Evolutionary conservation across 2,888 invertebrate species (phyloP).

Genomic region (Hyposoter didymator): DNA sequence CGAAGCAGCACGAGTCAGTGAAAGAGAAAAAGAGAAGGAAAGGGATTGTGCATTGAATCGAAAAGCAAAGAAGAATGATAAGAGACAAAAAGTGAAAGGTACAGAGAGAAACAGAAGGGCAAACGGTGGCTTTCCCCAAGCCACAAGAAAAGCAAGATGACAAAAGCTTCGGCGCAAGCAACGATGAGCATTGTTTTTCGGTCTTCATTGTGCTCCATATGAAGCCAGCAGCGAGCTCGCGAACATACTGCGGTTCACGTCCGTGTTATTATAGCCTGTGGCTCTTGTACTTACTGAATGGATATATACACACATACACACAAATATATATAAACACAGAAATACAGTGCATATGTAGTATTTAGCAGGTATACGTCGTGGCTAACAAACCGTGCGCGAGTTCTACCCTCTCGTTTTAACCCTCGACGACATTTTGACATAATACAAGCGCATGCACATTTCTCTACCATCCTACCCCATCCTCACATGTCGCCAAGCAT

Average conservation of each 20-base stretch:
- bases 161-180: conserved; percentile 70
- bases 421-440: conserved; percentile 47
- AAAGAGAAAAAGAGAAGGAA: conserved; percentile 11
- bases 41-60: conserved; percentile 14
- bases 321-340: conserved; percentile 2
- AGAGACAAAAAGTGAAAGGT: conserved; percentile 41
- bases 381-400: conserved; percentile 30
- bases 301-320: conserved; percentile 19
- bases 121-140: conserved; percentile 67
- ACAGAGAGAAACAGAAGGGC: conserved; percentile 29
- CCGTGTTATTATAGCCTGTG: conserved; percentile 57
- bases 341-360: conserved; percentile 32
- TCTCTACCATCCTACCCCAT: conserved; percentile 8
- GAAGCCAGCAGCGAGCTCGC: conserved; percentile 56
- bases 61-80: conserved; percentile 61
- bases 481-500: conserved; percentile 30
- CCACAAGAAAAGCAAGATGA: conserved; percentile 74
- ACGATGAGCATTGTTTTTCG: conserved; percentile 74
- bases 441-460: conserved; percentile 30
- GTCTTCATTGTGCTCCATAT: conserved; percentile 66
- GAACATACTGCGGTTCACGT: conserved; percentile 47
- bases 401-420: conserved; percentile 39
- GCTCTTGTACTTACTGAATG: conserved; percentile 54
- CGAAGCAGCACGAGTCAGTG: background rate
- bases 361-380: conserved; percentile 24